Evolutionary conservation across 2,797 vertebrate species (phyloP), one percentile per base, ranked within the genome.

Genomic region (Botia almorhae): DNA sequence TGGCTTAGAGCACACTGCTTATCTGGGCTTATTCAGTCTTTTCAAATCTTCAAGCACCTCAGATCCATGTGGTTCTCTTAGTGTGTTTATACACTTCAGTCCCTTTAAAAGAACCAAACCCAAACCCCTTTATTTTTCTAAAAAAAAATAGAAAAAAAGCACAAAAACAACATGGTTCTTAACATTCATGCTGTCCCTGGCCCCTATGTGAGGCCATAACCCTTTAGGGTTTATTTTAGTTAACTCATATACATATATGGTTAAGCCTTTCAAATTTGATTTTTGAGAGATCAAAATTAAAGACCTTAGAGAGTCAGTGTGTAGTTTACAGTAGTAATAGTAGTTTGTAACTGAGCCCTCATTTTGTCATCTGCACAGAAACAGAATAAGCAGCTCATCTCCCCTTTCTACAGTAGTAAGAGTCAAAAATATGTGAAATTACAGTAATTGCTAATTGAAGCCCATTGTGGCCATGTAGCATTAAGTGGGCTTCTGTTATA

Each of bases 401-500:
- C 43, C 11, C 43, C 43, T 46, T 29, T 29, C 2, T 29, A 29
- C 7, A 14, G 14, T 50, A 46, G 68, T 21, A n/a, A n/a, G n/a
- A n/a, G n/a, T n/a, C 56, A 50, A 2, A 11, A 46, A 17, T 61
- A 63, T 29, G 43, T 3, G 2, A 74, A 63, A 63, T 61, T 33
- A 26, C 7, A 23, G 14, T 48, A 63, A 29, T 39, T 26, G 56
- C 5, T 16, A 7, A 55, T 17, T n/a, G 51, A 55, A 50, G 6
- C 11, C 1, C 16, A 10, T 64, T 29, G 17, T 50, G 23, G 65
- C 53, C 1, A 1, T 29, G 12, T 29, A 46, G 2, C 55, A 43
- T 60, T 23, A 68, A n/a, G 56, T 36, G 29, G 68, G 43, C 48
- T 67, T 65, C 36, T 68, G 76, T 82, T 60, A 72, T 23, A 56